A percentile compares a stretch with the other conserved stretches of the same genome.
Conservation (phyloP, 2,113 vertebrate genomes). For the Polyodon spathula region DNA sequence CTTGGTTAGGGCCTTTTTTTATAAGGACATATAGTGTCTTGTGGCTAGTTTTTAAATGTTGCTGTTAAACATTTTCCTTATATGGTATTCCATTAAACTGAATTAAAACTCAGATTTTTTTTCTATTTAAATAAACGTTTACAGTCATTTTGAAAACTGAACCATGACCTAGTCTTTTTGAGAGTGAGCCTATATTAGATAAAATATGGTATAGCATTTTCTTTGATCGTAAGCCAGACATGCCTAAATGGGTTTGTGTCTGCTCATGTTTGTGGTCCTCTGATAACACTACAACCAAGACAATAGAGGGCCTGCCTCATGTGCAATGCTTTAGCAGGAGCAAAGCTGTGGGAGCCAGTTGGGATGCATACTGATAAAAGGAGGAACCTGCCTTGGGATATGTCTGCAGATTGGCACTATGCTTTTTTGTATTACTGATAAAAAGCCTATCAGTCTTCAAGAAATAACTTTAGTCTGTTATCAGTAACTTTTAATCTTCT, state of each 20-base stretch:
- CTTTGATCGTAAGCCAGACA: conserved; percentile 1
- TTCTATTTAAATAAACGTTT: too few species aligned
- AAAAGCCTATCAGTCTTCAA: neutral
- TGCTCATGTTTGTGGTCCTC: conserved; percentile 9
- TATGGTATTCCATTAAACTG: too few species aligned
- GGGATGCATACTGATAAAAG: conserved; percentile 7
- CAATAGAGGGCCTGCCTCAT: conserved; percentile 3
- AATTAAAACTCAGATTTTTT: too few species aligned
- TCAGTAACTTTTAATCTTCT: too few species aligned
- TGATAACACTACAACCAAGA: conserved; percentile 5
- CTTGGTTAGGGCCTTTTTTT: too few species aligned
- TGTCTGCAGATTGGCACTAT: neutral
- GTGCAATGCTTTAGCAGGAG: conserved; percentile 10
- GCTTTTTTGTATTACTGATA: neutral
- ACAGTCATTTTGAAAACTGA: too few species aligned
- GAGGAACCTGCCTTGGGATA: conserved; percentile 7
- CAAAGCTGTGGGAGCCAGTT: conserved; percentile 4
- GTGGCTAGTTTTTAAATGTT: too few species aligned
- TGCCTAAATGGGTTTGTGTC: conserved; percentile 10
- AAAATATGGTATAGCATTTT: conserved; percentile 3
- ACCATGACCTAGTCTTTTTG: too few species aligned
- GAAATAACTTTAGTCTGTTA: too few species aligned
- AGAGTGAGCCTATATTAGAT: too few species aligned
- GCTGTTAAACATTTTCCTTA: too few species aligned
- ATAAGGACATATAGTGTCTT: too few species aligned